Base-by-base conservation (phyloP, 2,888 invertebrate species). In the Oligia strigilis region DNA sequence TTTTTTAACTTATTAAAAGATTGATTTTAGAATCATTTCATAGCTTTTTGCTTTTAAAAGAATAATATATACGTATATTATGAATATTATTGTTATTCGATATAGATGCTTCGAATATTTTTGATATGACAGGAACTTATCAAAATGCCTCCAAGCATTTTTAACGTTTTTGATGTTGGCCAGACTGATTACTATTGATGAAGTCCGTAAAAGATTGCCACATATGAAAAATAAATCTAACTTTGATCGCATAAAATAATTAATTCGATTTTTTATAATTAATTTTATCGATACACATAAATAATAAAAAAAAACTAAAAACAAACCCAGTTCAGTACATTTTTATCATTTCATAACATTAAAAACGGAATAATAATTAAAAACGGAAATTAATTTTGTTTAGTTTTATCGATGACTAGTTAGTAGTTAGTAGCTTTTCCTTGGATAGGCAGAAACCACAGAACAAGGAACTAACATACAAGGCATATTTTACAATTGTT, bases 21-120 rank as follows among this genome's bases (percentile, higher is more conserved):
- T 87, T 90, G 89, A 87, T 87, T 91, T 88, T 89, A 89, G 87
- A 83, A 88, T 85, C 89, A 87, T 88, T 91, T 90, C 89, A 87
- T 90, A 93, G 94, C 94, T 94, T 94, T 88, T 89, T 94, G 94
- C 94, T 95, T 95, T 94, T 87, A 90, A 91, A 91, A 91, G 89
- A 92, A 91, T 93, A 92, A 92, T 92, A 90, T 90, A 92, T 90
- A 92, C 92, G 90, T 91, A 89, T 93, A 92, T 93, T 93, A 93
- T 92, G 90, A 92, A 92, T 92, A 92, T 92, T 89, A 91, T 90
- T 92, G 92, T 91, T 91, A 92, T 91, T 93, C 90, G 87, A 89
- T 91, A 85, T 80, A 77, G 89, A 78, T 85, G 87, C 84, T 90
- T 85, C 90, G 69, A 88, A 89, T 89, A 88, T 88, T 88, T 86